These are phyloP conservation scores for Hystrix brachyura DNA, from an alignment of 2,113 vertebrate species.

Conservation along the genomic window DNA sequence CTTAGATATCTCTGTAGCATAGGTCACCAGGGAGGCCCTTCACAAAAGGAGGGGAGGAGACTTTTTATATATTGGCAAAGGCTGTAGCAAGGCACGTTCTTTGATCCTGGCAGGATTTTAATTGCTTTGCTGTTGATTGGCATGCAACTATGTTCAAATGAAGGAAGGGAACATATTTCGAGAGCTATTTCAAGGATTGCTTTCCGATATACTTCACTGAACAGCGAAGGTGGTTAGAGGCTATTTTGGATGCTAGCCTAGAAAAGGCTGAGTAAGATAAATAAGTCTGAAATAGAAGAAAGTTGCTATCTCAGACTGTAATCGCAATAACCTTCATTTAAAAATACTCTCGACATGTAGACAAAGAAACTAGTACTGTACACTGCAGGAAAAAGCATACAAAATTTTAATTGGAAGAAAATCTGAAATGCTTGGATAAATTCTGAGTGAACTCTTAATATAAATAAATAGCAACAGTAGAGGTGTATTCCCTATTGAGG, in stretches of 20 bases:
- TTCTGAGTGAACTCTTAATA: slow-evolving; percentile 77
- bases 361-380: slow-evolving; percentile 74
- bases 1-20: slow-evolving; percentile 60
- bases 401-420: slow-evolving; percentile 80
- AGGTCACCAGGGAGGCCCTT: slow-evolving; percentile 37
- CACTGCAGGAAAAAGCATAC: not conserved
- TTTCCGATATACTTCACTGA: slow-evolving; percentile 86
- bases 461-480: slow-evolving; percentile 81
- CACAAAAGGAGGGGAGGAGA: slow-evolving; percentile 76
- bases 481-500: slow-evolving; percentile 16
- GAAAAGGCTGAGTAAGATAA: slow-evolving; percentile 84
- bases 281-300: slow-evolving; percentile 83
- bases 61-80: slow-evolving; percentile 83
- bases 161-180: slow-evolving; percentile 83
- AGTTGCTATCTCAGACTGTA: slow-evolving; percentile 65
- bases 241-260: slow-evolving; percentile 88
- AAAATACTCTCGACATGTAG: slow-evolving; percentile 77
- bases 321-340: slow-evolving; percentile 80
- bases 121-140: slow-evolving; percentile 88
- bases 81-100: slow-evolving; percentile 77
- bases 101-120: slow-evolving; percentile 89
- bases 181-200: slow-evolving; percentile 83
- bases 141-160: slow-evolving; percentile 83
- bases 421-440: slow-evolving; percentile 55
- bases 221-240: slow-evolving; percentile 86